These are phyloP conservation scores for Nixonia krombeini DNA, from an alignment of 1,140 invertebrate species.

Conservation along the genomic window DNA sequence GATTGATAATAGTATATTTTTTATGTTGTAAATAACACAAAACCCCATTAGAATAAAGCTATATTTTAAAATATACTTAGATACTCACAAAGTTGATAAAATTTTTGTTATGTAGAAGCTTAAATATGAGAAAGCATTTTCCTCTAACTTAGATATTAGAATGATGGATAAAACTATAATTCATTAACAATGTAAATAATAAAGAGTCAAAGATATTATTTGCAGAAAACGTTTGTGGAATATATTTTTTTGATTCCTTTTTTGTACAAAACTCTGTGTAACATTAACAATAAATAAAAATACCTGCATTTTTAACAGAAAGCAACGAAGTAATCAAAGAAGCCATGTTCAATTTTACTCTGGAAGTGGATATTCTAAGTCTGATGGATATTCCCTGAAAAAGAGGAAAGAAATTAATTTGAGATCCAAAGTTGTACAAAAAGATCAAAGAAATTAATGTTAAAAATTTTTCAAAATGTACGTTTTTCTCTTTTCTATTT, in stretches of 20 bases:
- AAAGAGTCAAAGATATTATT: conserved; percentile 16
- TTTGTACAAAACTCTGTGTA: not conserved
- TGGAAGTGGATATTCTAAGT: no score
- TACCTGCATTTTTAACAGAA: no score
- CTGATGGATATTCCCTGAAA: no score
- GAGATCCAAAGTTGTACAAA: no score
- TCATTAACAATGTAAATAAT: conserved; percentile 36
- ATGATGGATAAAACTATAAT: conserved; percentile 22
- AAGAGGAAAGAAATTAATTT: no score
- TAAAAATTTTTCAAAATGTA: no score
- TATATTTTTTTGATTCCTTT: conserved; percentile 14
- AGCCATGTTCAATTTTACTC: no score
- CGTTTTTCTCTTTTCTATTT: no score
- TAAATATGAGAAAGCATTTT: conserved; percentile 24
- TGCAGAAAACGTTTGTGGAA: not conserved
- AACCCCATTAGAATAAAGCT: conserved; percentile 39
- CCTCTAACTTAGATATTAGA: conserved; percentile 14
- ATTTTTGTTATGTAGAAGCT: conserved; percentile 4
- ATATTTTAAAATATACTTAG: conserved; percentile 12
- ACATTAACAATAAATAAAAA: not conserved
- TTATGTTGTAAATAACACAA: conserved; percentile 56
- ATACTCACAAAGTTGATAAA: not conserved
- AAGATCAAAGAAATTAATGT: no score
- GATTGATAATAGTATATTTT: conserved; percentile 53
- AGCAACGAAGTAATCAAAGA: no score